Evolutionary conservation across 2,797 vertebrate genomes (phyloP).

Genomic region (Propithecus perrieri): DNA sequence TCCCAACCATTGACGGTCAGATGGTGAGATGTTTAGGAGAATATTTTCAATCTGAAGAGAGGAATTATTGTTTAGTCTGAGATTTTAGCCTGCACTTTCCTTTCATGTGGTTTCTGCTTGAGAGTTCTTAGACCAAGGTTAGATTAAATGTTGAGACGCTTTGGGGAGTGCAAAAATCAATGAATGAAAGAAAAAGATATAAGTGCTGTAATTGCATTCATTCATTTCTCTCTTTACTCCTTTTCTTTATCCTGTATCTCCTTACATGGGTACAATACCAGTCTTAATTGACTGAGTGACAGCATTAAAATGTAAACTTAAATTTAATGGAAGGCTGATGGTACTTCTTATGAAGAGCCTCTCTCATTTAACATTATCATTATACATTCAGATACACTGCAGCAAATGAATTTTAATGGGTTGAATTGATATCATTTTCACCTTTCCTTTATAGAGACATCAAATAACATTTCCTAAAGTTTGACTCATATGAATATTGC

Average conservation of each 20-base stretch:
- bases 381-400: conserved; percentile 58
- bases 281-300: conserved; percentile 67
- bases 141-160: neutral
- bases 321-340: conserved; percentile 61
- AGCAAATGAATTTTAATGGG: conserved; percentile 67
- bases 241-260: neutral
- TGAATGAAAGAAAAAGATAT: neutral
- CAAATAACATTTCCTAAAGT: conserved; percentile 63
- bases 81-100: conserved; percentile 12
- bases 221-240: conserved; percentile 10
- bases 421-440: conserved; percentile 56
- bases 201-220: neutral
- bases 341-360: conserved; percentile 35
- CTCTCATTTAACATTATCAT: conserved; percentile 58
- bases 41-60: conserved; percentile 35
- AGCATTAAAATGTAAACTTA: conserved; percentile 68
- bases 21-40: conserved; percentile 26
- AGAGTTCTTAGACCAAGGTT: conserved; percentile 40
- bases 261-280: conserved; percentile 66
- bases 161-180: neutral
- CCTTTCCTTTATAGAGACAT: conserved; percentile 61
- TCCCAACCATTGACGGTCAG: conserved; percentile 12
- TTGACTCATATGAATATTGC: conserved; percentile 37
- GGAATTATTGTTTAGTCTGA: conserved; percentile 22
- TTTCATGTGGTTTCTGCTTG: conserved; percentile 39